Evolutionary conservation across 2,113 vertebrate genomes (phyloP), one percentile per base, ranked within the genome.

Genomic region (Neolamprologus hecqui): DNA sequence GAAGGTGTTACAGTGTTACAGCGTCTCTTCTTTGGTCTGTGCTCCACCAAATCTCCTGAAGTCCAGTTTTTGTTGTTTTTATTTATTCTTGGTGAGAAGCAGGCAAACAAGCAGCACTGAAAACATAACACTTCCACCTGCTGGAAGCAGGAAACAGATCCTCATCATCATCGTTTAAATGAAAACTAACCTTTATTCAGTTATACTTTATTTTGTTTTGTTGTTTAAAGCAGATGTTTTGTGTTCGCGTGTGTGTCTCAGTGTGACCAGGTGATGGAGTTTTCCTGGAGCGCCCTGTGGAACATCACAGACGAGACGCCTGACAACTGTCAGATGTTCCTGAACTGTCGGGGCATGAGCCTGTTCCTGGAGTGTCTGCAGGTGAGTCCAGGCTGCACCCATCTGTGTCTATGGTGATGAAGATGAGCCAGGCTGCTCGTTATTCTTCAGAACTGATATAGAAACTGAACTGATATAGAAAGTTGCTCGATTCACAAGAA

Each of bases 241-340:
- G 49, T 84, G 70, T 87, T 73, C 4, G 4, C 11, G 23, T 49
- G 42, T 9, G 14, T 77, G 42, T 4, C 37, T 0, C 83, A 99
- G 99, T 99, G 99, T 45, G 99, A 99, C 91, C 98, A 99, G 95
- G 99, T 99, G 91, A 99, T 99, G 99, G 99, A 99, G 96, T 99
- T 99, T 88, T 99, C 99, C 84, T 99, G 99, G 99, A 99, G 99
- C 0, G 99, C 99, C 6, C 96, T 99, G 75, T 99, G 99, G 99
- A 99, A 99, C 94, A 99, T 99, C 94, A 99, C 99, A 0, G 99
- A 99, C 1, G 99, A 99, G 95, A 99, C 99, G 0, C 98, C 99
- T 0, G 98, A 99, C 95, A 99, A 99, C 95, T 99, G 99, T 2
- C 98, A 99, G 94, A 99, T 99, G 98, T 99, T 99, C 92, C 98